Conservation (phyloP, 2,888 invertebrate species). For the Orchesellides sinensis region DNA sequence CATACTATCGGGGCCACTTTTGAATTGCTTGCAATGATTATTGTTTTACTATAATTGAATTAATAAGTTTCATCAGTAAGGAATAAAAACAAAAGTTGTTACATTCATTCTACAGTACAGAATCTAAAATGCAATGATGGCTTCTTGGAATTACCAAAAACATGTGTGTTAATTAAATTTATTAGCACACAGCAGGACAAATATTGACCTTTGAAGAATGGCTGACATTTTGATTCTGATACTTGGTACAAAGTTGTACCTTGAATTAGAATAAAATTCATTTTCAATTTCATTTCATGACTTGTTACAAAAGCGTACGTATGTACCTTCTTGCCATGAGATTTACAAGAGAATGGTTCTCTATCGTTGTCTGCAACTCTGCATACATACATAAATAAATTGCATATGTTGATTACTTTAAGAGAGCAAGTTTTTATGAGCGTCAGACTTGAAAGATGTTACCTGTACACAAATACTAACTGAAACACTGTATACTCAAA, state of each 20-base stretch:
- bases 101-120: too few species aligned
- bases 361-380: not conserved
- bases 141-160: slow-evolving; percentile 15
- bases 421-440: slow-evolving; percentile 49
- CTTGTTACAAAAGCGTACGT: slow-evolving; percentile 31
- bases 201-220: slow-evolving; percentile 59
- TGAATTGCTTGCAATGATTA: too few species aligned
- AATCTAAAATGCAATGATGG: too few species aligned
- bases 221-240: slow-evolving; percentile 52
- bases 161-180: slow-evolving; percentile 62
- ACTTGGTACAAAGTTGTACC: slow-evolving; percentile 26
- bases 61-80: too few species aligned
- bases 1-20: too few species aligned
- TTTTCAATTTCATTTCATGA: slow-evolving; percentile 59
- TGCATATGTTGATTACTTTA: slow-evolving; percentile 45
- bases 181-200: slow-evolving; percentile 56
- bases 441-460: not conserved
- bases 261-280: slow-evolving; percentile 46
- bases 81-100: too few species aligned
- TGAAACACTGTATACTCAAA: not conserved
- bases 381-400: slow-evolving; percentile 47
- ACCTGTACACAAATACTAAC: not conserved
- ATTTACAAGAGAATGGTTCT: not conserved
- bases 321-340: too few species aligned
- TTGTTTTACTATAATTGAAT: too few species aligned